Percentiles rank a stretch among this genome's conserved stretches.
These are phyloP conservation scores for Platygyra sinensis DNA, from an alignment of 64 coral and sea anemone genomes.

Conservation along the genomic window DNA sequence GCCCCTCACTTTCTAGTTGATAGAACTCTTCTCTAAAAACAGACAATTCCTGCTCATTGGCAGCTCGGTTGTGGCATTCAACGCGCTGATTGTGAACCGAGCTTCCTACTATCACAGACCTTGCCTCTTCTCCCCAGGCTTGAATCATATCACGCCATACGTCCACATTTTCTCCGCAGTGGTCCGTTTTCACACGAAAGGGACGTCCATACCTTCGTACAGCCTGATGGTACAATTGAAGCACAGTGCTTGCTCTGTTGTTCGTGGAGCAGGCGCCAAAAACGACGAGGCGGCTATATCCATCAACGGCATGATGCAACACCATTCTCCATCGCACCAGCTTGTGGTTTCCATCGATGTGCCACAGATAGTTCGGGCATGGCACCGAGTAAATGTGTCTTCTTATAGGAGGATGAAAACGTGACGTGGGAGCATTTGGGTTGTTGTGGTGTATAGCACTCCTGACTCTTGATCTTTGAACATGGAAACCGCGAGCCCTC, in stretches of 20 bases:
- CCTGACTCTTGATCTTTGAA: too few species aligned
- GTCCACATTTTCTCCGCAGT: constrained; percentile 31
- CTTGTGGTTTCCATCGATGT: constrained; percentile 76
- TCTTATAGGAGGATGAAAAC: constrained; percentile 18
- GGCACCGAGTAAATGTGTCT: constrained; percentile 39
- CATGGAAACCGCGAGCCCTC: too few species aligned
- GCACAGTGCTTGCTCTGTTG: constrained; percentile 31
- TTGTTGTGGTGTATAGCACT: too few species aligned
- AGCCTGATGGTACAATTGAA: background rate
- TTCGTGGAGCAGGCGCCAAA: constrained; percentile 39
- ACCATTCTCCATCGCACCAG: constrained; percentile 59
- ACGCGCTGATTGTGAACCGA: constrained; percentile 59
- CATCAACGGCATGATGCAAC: constrained; percentile 41
- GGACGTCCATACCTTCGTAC: constrained; percentile 35
- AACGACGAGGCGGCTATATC: constrained; percentile 44
- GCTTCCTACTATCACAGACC: background rate
- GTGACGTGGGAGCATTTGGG: too few species aligned
- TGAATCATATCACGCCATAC: constrained; percentile 15
- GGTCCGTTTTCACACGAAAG: background rate
- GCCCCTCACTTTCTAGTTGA: constrained; percentile 40
- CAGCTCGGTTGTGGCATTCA: constrained; percentile 44
- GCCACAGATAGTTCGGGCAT: constrained; percentile 57
- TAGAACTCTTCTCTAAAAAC: constrained; percentile 43
- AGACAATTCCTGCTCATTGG: constrained; percentile 25
- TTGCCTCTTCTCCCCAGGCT: background rate